phyloP scores from a whole-genome alignment of 2,113 vertebrate genomes.

The Turdus rufiventris region DNA sequence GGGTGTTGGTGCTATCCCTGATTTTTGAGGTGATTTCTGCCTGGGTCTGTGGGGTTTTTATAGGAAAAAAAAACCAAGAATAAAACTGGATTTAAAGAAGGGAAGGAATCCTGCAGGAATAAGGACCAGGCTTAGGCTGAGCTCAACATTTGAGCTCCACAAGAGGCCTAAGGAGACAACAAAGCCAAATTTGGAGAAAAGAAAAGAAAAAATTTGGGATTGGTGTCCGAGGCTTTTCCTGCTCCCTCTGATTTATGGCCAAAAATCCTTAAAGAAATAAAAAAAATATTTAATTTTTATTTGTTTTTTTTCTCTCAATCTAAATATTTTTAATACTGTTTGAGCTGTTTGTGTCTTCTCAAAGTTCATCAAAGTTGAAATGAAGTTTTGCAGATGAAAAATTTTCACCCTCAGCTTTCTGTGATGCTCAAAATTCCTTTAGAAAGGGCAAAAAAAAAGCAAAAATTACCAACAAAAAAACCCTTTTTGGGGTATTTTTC shows the following conservation, averaged over 20 bases:
- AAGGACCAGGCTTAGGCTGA: not conserved
- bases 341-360: not conserved
- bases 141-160: not conserved
- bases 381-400: not conserved
- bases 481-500: not conserved
- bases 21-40: not conserved
- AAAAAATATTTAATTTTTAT: not conserved
- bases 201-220: slow-evolving; percentile 31
- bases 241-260: not conserved
- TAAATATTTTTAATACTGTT: not conserved
- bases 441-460: not conserved
- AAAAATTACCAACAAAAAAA: not conserved
- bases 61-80: not conserved
- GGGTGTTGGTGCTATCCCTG: not conserved
- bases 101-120: not conserved
- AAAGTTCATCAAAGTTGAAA: rapidly evolving
- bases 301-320: not conserved
- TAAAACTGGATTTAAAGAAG: not conserved
- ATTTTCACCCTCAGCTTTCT: not conserved
- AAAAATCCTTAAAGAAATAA: not conserved
- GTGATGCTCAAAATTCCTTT: not conserved
- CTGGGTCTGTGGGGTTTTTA: not conserved
- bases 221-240: slow-evolving; percentile 3
- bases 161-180: not conserved
- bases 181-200: slow-evolving; percentile 34